Evolutionary conservation across 2,888 invertebrate genomes (phyloP).

Genomic region (Sepiola atlantica): DNA sequence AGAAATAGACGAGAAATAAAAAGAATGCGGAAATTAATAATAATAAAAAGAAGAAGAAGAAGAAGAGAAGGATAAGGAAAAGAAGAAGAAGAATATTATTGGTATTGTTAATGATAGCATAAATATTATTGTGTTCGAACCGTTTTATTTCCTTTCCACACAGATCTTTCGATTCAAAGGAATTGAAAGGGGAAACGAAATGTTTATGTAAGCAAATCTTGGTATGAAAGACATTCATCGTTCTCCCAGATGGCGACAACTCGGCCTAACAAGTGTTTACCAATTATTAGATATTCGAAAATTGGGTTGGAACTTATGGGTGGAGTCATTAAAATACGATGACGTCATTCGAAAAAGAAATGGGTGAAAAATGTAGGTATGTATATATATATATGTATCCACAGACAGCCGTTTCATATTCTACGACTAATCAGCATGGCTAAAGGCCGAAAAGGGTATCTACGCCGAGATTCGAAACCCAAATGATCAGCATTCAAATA

Average conservation of each 20-base stretch:
- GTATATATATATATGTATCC: neutral
- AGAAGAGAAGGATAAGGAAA: no score
- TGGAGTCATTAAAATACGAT: neutral
- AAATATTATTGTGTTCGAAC: neutral
- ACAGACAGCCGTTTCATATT: no score
- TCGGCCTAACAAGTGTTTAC: neutral
- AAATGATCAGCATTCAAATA: no score
- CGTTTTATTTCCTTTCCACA: neutral
- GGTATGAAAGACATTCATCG: neutral
- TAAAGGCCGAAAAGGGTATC: no score
- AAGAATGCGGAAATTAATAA: no score
- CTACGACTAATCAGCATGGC: no score
- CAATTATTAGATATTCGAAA: neutral
- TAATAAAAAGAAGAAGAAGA: no score
- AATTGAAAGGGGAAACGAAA: neutral
- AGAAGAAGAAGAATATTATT: neutral
- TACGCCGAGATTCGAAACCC: no score
- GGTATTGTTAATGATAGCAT: neutral
- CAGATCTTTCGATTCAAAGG: neutral
- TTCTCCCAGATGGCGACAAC: neutral
- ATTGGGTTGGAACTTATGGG: neutral
- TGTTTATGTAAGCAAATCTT: constrained; percentile 16
- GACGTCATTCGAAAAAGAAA: neutral
- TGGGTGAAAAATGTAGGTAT: neutral
- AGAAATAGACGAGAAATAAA: no score